phyloP scores from a whole-genome alignment of 2,888 invertebrate species.

The Ophioninae sp. region DNA sequence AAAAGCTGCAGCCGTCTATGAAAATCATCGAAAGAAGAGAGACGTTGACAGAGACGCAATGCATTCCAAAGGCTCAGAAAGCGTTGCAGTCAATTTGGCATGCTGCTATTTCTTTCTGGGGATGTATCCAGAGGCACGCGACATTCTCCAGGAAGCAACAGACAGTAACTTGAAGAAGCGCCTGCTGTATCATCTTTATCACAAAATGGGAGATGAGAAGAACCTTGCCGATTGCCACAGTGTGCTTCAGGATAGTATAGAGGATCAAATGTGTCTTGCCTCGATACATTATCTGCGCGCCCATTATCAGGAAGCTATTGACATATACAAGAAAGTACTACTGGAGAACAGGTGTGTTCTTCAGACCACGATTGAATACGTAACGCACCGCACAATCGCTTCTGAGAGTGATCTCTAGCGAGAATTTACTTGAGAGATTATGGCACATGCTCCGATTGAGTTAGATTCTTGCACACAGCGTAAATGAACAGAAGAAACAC shows the following conservation, averaged over 20 bases:
- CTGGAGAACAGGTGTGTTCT: slow-evolving; percentile 91
- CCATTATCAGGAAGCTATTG: slow-evolving; percentile 99
- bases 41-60: not conserved
- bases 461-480: slow-evolving; percentile 44
- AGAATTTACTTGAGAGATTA: slow-evolving; percentile 1
- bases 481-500: slow-evolving; percentile 24
- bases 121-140: slow-evolving; percentile 88
- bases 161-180: slow-evolving; percentile 88
- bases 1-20: slow-evolving; percentile 83
- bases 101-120: slow-evolving; percentile 98
- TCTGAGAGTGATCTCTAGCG: not conserved
- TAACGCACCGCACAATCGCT: not conserved
- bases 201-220: slow-evolving; percentile 95
- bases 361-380: not conserved
- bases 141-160: slow-evolving; percentile 85
- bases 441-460: slow-evolving; percentile 12
- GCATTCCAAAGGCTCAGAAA: slow-evolving; percentile 81
- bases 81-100: slow-evolving; percentile 90
- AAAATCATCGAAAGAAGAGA: slow-evolving; percentile 82
- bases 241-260: slow-evolving; percentile 91
- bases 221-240: slow-evolving; percentile 92
- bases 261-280: slow-evolving; percentile 97
- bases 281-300: slow-evolving; percentile 97
- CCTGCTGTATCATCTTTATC: slow-evolving; percentile 94
- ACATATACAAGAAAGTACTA: slow-evolving; percentile 97